These are phyloP conservation scores for Cheilinus undulatus DNA, from an alignment of 2,113 vertebrate species.

Conservation along the genomic window DNA sequence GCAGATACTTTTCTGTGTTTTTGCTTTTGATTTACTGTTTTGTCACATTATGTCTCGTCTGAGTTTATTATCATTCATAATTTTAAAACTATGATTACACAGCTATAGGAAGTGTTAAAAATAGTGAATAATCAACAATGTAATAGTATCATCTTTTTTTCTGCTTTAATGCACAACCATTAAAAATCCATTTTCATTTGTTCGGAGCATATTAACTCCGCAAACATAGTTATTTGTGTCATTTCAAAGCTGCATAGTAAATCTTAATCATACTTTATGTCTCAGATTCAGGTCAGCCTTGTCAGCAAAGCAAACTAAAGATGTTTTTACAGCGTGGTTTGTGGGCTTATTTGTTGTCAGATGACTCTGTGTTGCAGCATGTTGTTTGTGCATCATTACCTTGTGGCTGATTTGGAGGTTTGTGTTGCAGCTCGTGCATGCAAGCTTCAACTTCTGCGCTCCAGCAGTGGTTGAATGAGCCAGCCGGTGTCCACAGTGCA, in stretches of 20 bases:
- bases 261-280: background rate
- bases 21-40: too few relatives aligned
- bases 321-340: background rate
- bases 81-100: too few relatives aligned
- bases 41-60: too few relatives aligned
- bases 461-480: constrained; percentile 24
- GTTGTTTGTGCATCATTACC: background rate
- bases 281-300: background rate
- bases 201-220: background rate
- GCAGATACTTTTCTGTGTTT: too few relatives aligned
- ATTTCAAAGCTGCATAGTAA: background rate
- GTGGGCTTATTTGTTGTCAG: background rate
- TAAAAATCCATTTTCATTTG: too few relatives aligned
- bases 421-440: constrained; percentile 19
- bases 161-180: too few relatives aligned
- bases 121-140: too few relatives aligned
- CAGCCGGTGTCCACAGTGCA: constrained; percentile 72
- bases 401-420: background rate
- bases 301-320: background rate
- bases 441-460: constrained; percentile 4
- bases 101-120: too few relatives aligned
- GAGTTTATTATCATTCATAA: too few relatives aligned
- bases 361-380: background rate
- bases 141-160: too few relatives aligned
- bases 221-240: background rate